Percentiles rank a stretch among this genome's conserved stretches.
These are phyloP conservation scores for Aporrectodea caliginosa DNA, from an alignment of 1,140 invertebrate genomes.

Conservation along the genomic window DNA sequence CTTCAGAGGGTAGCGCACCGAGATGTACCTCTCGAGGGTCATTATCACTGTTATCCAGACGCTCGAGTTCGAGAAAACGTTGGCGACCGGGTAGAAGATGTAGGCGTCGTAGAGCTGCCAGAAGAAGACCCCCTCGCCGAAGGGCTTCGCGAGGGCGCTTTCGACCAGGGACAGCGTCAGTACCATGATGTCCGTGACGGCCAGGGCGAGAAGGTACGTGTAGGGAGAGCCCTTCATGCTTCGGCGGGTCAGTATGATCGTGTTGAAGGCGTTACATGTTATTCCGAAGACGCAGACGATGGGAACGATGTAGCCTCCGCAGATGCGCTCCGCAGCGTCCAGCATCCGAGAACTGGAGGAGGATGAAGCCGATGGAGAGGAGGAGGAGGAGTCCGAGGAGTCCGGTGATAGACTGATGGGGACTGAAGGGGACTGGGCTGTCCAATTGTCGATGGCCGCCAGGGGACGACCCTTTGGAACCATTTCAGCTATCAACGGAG, in stretches of 20 bases:
- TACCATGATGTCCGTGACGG: constrained; percentile 41
- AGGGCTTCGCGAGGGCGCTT: constrained; percentile 37
- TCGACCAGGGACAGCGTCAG: constrained; percentile 41
- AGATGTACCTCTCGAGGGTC: constrained; percentile 44
- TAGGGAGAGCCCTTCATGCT: constrained; percentile 49
- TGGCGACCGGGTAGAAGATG: constrained; percentile 43
- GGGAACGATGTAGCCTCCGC: constrained; percentile 42
- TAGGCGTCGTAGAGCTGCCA: constrained; percentile 43
- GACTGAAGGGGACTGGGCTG: too few species aligned
- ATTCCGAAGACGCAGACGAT: constrained; percentile 47
- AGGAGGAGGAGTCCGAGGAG: not conserved
- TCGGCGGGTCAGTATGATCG: constrained; percentile 44
- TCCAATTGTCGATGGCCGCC: too few species aligned
- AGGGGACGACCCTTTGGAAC: too few species aligned
- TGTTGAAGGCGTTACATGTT: constrained; percentile 47
- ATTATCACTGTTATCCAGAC: constrained; percentile 46
- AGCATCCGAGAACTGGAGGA: not conserved
- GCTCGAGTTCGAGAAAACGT: constrained; percentile 45
- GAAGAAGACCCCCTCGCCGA: constrained; percentile 35
- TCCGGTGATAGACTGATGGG: too few species aligned
- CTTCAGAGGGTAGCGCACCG: constrained; percentile 43
- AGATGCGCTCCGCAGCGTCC: not conserved
- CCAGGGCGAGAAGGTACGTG: constrained; percentile 47
- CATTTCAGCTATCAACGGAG: too few species aligned
- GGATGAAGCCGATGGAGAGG: not conserved